Evolutionary conservation across 2,113 vertebrate species (phyloP).

Genomic region (Hyperopisus bebe): DNA sequence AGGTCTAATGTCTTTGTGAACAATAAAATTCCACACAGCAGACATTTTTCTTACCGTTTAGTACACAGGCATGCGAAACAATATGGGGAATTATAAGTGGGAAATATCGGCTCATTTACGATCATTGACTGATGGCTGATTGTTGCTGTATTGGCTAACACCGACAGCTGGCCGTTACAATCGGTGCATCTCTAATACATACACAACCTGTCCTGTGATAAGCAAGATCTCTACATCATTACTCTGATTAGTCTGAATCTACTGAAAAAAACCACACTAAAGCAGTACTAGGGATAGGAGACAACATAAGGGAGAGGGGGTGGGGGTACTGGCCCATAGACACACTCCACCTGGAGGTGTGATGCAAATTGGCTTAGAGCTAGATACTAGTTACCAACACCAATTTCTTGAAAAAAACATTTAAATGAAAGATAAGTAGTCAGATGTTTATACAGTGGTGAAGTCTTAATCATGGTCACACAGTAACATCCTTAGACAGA

Average conservation of each 20-base stretch:
- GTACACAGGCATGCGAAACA: background rate
- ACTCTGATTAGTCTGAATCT: background rate
- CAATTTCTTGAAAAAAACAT: background rate
- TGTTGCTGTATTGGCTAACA: background rate
- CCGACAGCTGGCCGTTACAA: background rate
- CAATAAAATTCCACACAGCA: background rate
- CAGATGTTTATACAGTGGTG: background rate
- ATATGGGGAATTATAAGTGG: background rate
- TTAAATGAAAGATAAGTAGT: background rate
- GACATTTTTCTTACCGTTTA: background rate
- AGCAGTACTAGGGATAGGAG: background rate
- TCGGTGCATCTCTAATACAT: background rate
- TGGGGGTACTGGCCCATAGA: background rate
- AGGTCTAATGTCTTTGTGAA: background rate
- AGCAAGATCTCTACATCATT: background rate
- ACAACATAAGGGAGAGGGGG: background rate
- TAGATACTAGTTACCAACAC: background rate
- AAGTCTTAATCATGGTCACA: conserved; percentile 42
- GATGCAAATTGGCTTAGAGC: background rate
- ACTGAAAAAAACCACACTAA: background rate
- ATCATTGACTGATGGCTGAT: background rate
- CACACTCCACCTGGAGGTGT: background rate
- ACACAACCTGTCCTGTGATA: background rate
- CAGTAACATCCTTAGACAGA: conserved; percentile 68
- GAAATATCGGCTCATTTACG: background rate